Conservation (phyloP, 1,140 invertebrate species). For the Ptiloglossa arizonensis region DNA sequence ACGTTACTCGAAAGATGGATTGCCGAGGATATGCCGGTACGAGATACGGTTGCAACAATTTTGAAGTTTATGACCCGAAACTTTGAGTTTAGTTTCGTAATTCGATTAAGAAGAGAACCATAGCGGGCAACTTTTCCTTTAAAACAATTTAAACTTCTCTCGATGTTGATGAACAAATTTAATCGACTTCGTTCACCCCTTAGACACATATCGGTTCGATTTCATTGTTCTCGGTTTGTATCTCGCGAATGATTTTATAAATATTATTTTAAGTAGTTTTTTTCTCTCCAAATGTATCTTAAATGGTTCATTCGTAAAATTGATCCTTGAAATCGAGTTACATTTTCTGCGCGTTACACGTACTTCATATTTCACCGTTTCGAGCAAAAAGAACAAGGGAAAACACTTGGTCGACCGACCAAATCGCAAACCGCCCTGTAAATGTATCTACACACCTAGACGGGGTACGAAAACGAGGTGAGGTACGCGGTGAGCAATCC, state of each 20-base stretch:
- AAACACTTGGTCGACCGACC: background rate
- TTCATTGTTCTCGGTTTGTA: too few species aligned
- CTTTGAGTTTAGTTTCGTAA: background rate
- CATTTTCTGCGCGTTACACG: background rate
- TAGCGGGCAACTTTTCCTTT: background rate
- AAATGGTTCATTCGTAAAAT: too few species aligned
- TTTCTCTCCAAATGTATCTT: too few species aligned
- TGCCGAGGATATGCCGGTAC: background rate
- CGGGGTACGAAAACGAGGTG: background rate
- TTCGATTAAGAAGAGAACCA: background rate
- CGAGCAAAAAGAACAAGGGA: background rate
- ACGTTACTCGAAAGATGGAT: conserved; percentile 29
- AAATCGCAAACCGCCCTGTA: conserved; percentile 11
- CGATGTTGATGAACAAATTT: background rate
- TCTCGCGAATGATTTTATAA: too few species aligned
- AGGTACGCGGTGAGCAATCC: conserved; percentile 20
- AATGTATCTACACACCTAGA: background rate
- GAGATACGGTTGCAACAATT: background rate
- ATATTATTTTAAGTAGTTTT: too few species aligned
- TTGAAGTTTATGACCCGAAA: background rate
- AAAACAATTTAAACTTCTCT: background rate
- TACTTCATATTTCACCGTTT: background rate
- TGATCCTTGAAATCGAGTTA: too few species aligned
- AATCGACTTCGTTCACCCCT: background rate
- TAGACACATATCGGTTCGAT: too few species aligned